Conservation (phyloP, 2,113 vertebrate genomes). For the Albula glossodonta region DNA sequence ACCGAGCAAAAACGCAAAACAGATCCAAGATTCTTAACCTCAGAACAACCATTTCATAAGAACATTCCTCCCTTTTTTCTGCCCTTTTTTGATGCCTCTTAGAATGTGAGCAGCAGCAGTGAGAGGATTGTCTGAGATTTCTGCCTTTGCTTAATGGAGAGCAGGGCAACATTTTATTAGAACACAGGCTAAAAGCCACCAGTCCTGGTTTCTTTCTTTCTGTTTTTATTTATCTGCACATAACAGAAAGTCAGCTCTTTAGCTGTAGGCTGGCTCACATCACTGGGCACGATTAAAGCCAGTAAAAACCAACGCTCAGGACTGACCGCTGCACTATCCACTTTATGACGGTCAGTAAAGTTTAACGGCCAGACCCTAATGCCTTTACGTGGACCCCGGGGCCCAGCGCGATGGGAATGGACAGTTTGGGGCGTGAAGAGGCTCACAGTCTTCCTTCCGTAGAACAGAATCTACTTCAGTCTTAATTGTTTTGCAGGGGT, state of each 20-base stretch:
- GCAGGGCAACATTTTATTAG: too few relatives aligned
- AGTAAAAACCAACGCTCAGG: slow-evolving; percentile 67
- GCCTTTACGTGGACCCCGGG: slow-evolving; percentile 56
- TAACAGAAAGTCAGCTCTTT: neutral
- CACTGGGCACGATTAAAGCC: slow-evolving; percentile 13
- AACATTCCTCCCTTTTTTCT: too few relatives aligned
- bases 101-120: too few relatives aligned
- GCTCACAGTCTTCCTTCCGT: slow-evolving; percentile 25
- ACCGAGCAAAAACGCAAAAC: too few relatives aligned
- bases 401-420: slow-evolving; percentile 52
- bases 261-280: neutral
- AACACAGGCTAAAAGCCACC: too few relatives aligned
- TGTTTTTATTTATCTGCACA: neutral
- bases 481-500: too few relatives aligned
- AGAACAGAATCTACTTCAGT: too few relatives aligned
- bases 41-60: too few relatives aligned
- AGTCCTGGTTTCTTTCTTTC: neutral
- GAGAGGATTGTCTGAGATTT: too few relatives aligned
- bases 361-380: slow-evolving; percentile 66
- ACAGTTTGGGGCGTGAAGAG: slow-evolving; percentile 51
- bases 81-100: too few relatives aligned
- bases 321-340: slow-evolving; percentile 54
- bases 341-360: slow-evolving; percentile 68
- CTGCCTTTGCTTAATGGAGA: too few relatives aligned
- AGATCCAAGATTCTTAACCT: too few relatives aligned